Evolutionary conservation across 2,888 invertebrate species (phyloP), one percentile per base, ranked within the genome.

Genomic region (Eupithecia centaureata): DNA sequence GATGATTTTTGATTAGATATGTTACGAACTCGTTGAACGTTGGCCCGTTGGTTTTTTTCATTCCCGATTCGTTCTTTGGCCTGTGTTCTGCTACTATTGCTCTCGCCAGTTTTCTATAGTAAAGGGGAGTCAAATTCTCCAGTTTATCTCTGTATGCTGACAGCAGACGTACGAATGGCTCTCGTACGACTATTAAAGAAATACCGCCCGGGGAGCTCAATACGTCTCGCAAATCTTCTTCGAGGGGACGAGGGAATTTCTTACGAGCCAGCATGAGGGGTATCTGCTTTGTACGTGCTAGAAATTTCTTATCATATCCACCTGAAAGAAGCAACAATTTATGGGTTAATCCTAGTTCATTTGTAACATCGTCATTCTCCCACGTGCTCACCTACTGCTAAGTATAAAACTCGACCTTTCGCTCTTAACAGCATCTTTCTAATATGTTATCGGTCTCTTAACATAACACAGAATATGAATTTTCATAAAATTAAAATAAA

Each of bases 91-190:
- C 91, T 42, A 96, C 94, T 69, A 96, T 96, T 65, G 94, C 87
- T 72, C 93, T 94, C 51, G 96, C 96, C 68, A 96, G 89, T 76
- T 95, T 95, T 79, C 95, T 94, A 79, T 96, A 96, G 81, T 94
- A 95, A 8, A 95, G 95, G 73, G 95, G 95, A 2, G 95, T 94
- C 68, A 95, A 91, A 76, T 95, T 95, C 84, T 96, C 96, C 71
- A 97, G 91, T 89, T 96, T 96, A 82, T 96, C 96, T 57, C 96
- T 93, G 82, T 95, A 96, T 15, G 96, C 96, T 60, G 96, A 96
- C 58, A 96, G 89, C 38, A 96, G 87, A 69, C 96, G 92, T 76
- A 96, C 96, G 78, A 96, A 96, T 1, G 96, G 96, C 85, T 96
- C 96, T 52, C 96, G 94, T 2, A 96, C 96, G 30, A 96, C 95